A percentile compares a stretch with the other conserved stretches of the same genome.
phyloP scores from a whole-genome alignment of 64 coral and sea anemone genomes.

The Pachyseris speciosa region DNA sequence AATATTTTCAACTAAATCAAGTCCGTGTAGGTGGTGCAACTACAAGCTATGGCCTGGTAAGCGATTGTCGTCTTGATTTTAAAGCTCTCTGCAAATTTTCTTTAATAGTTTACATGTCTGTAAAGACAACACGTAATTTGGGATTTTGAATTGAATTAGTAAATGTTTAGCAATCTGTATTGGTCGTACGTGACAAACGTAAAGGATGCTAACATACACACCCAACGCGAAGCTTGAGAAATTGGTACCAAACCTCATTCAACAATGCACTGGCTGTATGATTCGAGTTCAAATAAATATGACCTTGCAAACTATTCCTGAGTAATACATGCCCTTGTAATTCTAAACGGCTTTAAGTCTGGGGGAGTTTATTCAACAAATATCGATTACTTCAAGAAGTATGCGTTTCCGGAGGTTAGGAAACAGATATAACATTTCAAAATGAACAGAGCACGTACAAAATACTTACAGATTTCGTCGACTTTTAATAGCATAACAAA shows the following conservation, averaged over 20 bases:
- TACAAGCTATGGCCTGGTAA: no score
- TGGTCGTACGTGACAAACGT: not conserved
- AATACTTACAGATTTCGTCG: no score
- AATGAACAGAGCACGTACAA: not conserved
- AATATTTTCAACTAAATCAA: no score
- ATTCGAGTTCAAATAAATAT: not conserved
- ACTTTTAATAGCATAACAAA: not conserved
- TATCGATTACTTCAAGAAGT: not conserved
- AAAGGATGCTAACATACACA: no score
- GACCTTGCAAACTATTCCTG: not conserved
- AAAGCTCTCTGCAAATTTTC: no score
- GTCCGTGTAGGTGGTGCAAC: no score
- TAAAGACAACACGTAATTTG: no score
- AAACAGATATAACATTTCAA: not conserved
- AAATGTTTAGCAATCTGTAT: no score
- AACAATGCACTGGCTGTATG: no score
- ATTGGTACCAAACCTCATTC: not conserved
- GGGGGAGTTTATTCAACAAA: not conserved
- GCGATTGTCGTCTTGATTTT: no score
- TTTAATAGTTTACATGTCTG: no score
- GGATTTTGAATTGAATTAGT: no score
- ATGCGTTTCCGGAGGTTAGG: not conserved
- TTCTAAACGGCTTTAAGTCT: not conserved
- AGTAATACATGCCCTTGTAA: not conserved
- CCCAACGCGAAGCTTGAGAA: not conserved